Percentiles rank a stretch among this genome's conserved stretches.
phyloP scores from a whole-genome alignment of 2,113 vertebrate species.

The Loxodonta africana region DNA sequence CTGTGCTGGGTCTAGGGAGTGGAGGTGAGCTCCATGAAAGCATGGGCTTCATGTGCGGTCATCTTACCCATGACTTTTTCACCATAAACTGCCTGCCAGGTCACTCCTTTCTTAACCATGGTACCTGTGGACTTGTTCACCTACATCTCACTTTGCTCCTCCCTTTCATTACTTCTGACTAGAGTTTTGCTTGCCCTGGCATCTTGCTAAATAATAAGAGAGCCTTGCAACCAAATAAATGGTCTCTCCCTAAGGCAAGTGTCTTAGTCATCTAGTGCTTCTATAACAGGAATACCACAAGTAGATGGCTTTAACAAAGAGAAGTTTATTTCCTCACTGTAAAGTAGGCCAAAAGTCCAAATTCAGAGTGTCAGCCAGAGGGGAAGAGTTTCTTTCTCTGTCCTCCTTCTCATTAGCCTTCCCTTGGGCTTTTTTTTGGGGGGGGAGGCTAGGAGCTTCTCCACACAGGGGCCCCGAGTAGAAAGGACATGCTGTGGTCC shows the following conservation, averaged over 20 bases:
- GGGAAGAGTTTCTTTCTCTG: too few species aligned
- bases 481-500: too few species aligned
- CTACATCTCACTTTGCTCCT: background rate
- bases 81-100: background rate
- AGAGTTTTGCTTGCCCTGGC: background rate
- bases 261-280: too few species aligned
- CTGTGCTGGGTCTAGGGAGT: background rate
- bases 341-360: too few species aligned
- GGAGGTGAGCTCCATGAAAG: background rate
- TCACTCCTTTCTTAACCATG: background rate
- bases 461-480: too few species aligned
- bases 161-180: background rate
- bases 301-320: too few species aligned
- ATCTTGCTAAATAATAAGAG: background rate
- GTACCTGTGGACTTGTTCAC: background rate
- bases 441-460: too few species aligned
- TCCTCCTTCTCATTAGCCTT: too few species aligned
- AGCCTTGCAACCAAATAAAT: background rate
- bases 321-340: too few species aligned
- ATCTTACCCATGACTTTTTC: background rate
- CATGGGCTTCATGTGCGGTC: background rate
- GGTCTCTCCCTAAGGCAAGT: background rate
- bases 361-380: too few species aligned
- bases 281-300: too few species aligned
- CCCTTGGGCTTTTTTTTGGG: too few species aligned